Evolutionary conservation across 2,888 invertebrate genomes (phyloP).

Genomic region (Noctua janthina): DNA sequence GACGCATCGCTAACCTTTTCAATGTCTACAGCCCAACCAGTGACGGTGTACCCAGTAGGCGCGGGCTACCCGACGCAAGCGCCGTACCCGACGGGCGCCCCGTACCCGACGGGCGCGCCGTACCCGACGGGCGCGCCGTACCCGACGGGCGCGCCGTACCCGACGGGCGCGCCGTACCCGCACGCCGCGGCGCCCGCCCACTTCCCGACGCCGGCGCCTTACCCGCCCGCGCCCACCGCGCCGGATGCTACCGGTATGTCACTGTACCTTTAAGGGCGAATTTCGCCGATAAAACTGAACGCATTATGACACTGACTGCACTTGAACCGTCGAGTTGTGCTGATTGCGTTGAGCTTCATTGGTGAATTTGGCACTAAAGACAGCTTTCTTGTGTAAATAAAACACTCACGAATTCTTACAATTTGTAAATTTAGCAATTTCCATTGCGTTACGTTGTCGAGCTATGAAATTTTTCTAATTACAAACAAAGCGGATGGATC

Average conservation of each 20-base stretch:
- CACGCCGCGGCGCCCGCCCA: constrained; percentile 28
- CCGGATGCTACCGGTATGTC: constrained; percentile 78
- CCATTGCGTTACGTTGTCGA: not conserved
- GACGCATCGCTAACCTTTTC: not conserved
- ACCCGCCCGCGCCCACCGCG: constrained; percentile 73
- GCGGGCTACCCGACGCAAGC: constrained; percentile 51
- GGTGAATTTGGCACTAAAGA: not conserved
- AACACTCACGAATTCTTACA: not conserved
- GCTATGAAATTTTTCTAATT: not conserved
- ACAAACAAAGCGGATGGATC: not conserved
- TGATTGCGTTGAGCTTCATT: not conserved
- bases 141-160: constrained; percentile 64
- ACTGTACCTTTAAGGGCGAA: not conserved
- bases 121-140: constrained; percentile 44
- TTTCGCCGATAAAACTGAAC: not conserved
- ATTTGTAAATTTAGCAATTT: constrained; percentile 9
- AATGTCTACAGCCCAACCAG: constrained; percentile 54
- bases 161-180: constrained; percentile 62
- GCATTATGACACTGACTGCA: not conserved
- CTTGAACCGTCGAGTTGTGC: not conserved
- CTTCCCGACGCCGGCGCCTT: constrained; percentile 57
- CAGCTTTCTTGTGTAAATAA: not conserved
- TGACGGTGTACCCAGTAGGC: constrained; percentile 58
- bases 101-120: constrained; percentile 9
- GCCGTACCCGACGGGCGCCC: constrained; percentile 1